Conservation (phyloP, 2,888 invertebrate species). For the Cantharis nigra region DNA sequence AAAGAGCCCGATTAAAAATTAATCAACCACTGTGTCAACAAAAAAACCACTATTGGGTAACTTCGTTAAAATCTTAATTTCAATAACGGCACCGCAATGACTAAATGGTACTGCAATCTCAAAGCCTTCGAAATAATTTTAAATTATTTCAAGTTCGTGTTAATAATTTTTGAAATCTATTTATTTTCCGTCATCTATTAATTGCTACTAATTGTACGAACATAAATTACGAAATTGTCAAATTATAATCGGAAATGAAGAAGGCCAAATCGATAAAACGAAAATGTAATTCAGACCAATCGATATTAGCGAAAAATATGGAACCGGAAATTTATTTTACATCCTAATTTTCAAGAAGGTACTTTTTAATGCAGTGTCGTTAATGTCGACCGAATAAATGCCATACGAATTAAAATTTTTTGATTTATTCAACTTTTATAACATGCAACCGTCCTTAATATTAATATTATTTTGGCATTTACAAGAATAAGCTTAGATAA, state of each 20-base stretch:
- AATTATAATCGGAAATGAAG: neutral
- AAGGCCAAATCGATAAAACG: neutral
- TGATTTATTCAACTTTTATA: neutral
- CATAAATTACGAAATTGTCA: conserved; percentile 2
- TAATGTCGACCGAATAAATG: neutral
- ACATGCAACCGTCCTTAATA: neutral
- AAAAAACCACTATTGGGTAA: neutral
- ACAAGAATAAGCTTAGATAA: neutral
- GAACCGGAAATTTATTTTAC: neutral
- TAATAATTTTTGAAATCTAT: conserved; percentile 2
- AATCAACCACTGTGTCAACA: neutral
- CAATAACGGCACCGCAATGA: neutral
- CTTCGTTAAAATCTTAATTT: neutral
- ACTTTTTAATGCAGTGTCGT: neutral
- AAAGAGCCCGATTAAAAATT: neutral
- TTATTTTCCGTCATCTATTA: neutral
- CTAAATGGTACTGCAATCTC: neutral
- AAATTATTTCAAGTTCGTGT: neutral
- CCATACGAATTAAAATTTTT: neutral
- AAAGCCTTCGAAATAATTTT: neutral
- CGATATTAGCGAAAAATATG: neutral
- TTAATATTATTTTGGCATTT: neutral
- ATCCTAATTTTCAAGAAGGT: neutral
- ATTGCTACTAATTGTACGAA: neutral
- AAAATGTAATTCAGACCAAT: neutral